Percentiles rank a stretch among this genome's conserved stretches.
These are phyloP conservation scores for Triops cancriformis DNA, from an alignment of 1,140 invertebrate genomes.

Conservation along the genomic window DNA sequence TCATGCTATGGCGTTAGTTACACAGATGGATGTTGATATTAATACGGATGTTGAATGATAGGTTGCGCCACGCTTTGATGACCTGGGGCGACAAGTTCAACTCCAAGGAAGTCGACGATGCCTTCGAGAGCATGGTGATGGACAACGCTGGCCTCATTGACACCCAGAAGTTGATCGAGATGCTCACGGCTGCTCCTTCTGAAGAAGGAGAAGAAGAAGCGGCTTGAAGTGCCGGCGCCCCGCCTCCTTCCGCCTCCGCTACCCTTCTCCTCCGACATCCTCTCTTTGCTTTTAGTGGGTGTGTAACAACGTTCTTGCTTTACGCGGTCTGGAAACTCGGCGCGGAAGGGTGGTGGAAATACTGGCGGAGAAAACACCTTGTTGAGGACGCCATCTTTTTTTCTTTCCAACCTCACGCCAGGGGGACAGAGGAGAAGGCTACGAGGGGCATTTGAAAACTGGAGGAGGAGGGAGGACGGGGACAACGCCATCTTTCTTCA, in stretches of 20 bases:
- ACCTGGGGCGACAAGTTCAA: constrained; percentile 96
- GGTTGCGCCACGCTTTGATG: constrained; percentile 85
- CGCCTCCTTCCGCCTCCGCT: constrained; percentile 17
- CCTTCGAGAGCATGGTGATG: constrained; percentile 90
- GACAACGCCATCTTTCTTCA: background rate
- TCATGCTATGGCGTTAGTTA: too few species aligned
- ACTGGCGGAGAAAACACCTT: background rate
- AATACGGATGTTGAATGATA: constrained; percentile 39
- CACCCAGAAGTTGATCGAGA: constrained; percentile 73
- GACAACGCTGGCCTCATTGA: constrained; percentile 88
- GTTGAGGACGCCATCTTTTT: background rate
- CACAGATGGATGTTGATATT: background rate
- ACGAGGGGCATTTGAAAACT: background rate
- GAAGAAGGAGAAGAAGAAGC: constrained; percentile 58
- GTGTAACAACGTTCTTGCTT: background rate
- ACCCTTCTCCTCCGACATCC: constrained; percentile 1
- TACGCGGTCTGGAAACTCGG: background rate
- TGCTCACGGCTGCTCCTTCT: constrained; percentile 72
- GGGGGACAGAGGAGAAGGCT: background rate
- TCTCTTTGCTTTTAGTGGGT: background rate
- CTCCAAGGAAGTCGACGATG: constrained; percentile 83
- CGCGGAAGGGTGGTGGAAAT: constrained; percentile 8
- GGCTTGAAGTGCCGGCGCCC: background rate
- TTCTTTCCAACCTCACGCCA: background rate
- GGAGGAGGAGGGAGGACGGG: constrained; percentile 11